Evolutionary conservation across 2,113 vertebrate species (phyloP).

Genomic region (Electrona antarctica): DNA sequence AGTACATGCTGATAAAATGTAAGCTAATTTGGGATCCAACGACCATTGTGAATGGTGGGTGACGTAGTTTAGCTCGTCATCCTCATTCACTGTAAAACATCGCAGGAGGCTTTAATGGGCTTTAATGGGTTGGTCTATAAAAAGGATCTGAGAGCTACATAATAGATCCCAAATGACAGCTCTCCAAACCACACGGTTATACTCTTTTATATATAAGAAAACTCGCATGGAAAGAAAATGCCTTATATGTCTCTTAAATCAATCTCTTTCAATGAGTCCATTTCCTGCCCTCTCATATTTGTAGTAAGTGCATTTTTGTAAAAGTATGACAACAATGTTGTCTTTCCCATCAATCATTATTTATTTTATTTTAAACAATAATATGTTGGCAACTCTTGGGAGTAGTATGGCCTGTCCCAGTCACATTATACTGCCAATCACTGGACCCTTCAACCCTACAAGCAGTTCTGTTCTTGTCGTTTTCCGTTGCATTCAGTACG

Average conservation of each 20-base stretch:
- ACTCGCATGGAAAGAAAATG: background rate
- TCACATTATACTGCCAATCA: background rate
- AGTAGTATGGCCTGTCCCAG: background rate
- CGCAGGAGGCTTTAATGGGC: slow-evolving; percentile 27
- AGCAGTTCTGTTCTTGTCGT: no score
- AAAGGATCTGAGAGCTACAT: slow-evolving; percentile 35
- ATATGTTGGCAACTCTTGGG: slow-evolving; percentile 17
- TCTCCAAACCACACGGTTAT: slow-evolving; percentile 17
- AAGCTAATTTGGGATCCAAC: slow-evolving; percentile 7
- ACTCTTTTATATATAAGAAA: slow-evolving; percentile 19
- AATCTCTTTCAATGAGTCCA: slow-evolving; percentile 29
- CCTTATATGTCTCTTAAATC: slow-evolving; percentile 12
- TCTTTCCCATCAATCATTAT: slow-evolving; percentile 5
- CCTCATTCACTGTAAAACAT: slow-evolving; percentile 3
- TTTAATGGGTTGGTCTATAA: slow-evolving; percentile 23
- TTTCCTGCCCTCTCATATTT: slow-evolving; percentile 30
- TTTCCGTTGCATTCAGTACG: no score
- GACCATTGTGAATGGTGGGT: background rate
- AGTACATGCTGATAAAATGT: background rate
- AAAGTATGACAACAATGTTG: slow-evolving; percentile 16
- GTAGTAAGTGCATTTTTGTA: slow-evolving; percentile 3
- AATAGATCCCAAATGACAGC: slow-evolving; percentile 53
- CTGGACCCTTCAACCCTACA: background rate
- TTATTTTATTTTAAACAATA: slow-evolving; percentile 33
- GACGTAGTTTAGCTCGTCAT: background rate